Base-by-base conservation (phyloP, 2,888 invertebrate genomes). In the Noctua janthina region DNA sequence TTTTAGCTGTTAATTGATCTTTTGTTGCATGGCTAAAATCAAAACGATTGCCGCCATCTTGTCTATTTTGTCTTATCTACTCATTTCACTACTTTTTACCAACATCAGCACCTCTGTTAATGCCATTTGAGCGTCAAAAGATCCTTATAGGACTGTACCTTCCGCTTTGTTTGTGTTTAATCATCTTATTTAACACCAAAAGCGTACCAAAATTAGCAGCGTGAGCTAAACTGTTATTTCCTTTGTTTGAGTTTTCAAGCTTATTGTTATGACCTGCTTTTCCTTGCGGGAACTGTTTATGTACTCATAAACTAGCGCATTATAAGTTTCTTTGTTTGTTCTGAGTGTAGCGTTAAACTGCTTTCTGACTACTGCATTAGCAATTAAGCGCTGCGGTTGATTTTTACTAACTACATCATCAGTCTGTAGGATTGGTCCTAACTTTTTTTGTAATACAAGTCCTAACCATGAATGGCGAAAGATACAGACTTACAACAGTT, bases 231-330 rank as follows among this genome's bases (percentile, higher is more conserved):
- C 39, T 68, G 56, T 70, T 66, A 29, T 84, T 70, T 84, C 23
- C 51, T 51, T 83, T 83, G 69, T 78, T 69, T 35, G 5, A 70
- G 43, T 74, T 84, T 74, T 54, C 35, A 20, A 43, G 35, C 59
- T 66, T 54, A 85, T 59, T 59, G 23, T 71, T 62, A 62, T 76
- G 83, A 46, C 43, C 64, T 68, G 69, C 20, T 67, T 74, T 67
- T 66, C 15, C 66, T 70, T 46, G 56, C 20, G 11, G 20, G n/a
- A 51, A 35, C 51, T 81, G 17, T 80, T 73, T 74, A 56, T 66
- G 59, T 62, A 66, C 74, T 80, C 15, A 69, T 66, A 46, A 66
- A 79, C 64, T 62, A 66, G 39, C 51, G 39, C 29, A 46, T 66
- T 70, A n/a, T 66, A 64, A 46, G 64, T 73, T 83, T 75, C 72